Evolutionary conservation across 2,113 vertebrate species (phyloP).

Genomic region (Fregetta grallaria): DNA sequence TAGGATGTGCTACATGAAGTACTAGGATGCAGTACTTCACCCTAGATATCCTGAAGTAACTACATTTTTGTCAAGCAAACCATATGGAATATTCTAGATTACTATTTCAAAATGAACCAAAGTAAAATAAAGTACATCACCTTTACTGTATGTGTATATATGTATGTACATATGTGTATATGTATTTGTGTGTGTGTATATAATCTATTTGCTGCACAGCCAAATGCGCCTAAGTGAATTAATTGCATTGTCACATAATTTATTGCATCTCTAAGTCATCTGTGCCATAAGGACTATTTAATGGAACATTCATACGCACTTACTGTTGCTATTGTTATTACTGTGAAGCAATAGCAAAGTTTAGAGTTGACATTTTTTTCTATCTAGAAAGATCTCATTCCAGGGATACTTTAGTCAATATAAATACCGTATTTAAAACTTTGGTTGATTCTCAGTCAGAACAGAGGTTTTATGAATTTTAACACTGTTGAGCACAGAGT

Average conservation of each 20-base stretch:
- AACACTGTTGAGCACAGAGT: neutral
- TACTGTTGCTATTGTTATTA: neutral
- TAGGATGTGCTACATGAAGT: neutral
- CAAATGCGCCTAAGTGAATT: neutral
- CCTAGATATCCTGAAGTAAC: neutral
- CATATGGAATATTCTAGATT: neutral
- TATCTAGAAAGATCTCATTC: neutral
- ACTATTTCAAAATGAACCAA: neutral
- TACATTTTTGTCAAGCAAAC: neutral
- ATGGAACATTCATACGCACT: neutral
- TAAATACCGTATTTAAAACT: neutral
- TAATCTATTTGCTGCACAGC: neutral
- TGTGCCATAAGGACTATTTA: neutral
- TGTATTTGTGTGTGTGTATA: neutral
- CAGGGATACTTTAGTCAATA: neutral
- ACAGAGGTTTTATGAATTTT: neutral
- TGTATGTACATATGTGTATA: neutral
- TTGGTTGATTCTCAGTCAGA: neutral
- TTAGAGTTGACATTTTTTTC: neutral
- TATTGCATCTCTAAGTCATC: neutral
- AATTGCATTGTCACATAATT: neutral
- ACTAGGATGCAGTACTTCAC: neutral
- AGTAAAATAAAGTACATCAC: neutral
- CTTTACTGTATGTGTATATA: neutral
- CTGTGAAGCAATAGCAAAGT: neutral